phyloP scores from a whole-genome alignment of 2,888 invertebrate genomes.

The Lepetodrilus schrolli region DNA sequence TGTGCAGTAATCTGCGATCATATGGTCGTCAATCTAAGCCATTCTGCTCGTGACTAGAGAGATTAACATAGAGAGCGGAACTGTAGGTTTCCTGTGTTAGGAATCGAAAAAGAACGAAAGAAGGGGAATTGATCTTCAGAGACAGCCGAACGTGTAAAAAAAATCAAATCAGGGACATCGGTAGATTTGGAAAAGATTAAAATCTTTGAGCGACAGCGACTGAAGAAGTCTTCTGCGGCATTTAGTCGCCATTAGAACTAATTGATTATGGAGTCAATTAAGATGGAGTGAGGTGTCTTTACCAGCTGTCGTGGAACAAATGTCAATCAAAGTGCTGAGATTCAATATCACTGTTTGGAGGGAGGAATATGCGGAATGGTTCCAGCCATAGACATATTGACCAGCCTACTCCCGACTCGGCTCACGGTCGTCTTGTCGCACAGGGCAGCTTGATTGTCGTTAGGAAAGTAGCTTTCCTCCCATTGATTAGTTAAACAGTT shows the following conservation, averaged over 20 bases:
- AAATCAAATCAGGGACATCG: constrained; percentile 18
- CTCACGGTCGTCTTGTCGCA: not conserved
- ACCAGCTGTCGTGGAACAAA: not conserved
- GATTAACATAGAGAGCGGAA: not conserved
- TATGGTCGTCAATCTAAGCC: constrained; percentile 2
- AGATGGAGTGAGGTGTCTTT: not conserved
- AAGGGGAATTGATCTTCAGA: not conserved
- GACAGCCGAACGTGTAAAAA: not conserved
- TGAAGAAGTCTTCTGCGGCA: constrained; percentile 1
- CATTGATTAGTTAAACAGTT: constrained; percentile 20
- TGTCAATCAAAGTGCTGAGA: constrained; percentile 11
- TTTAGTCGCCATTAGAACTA: constrained; percentile 14
- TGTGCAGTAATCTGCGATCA: constrained; percentile 10
- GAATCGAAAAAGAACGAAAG: not conserved
- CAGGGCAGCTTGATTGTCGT: not conserved
- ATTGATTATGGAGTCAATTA: constrained; percentile 26
- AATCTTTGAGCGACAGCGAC: constrained; percentile 13
- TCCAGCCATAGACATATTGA: constrained; percentile 1
- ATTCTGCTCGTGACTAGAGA: not conserved
- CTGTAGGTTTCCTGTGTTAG: not conserved
- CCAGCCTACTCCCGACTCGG: not conserved
- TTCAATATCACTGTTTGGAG: not conserved
- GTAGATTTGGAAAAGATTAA: constrained; percentile 22
- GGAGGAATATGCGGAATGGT: not conserved
- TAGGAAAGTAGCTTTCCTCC: not conserved